phyloP scores from a whole-genome alignment of 64 coral and sea anemone genomes.

The Platygyra sinensis region DNA sequence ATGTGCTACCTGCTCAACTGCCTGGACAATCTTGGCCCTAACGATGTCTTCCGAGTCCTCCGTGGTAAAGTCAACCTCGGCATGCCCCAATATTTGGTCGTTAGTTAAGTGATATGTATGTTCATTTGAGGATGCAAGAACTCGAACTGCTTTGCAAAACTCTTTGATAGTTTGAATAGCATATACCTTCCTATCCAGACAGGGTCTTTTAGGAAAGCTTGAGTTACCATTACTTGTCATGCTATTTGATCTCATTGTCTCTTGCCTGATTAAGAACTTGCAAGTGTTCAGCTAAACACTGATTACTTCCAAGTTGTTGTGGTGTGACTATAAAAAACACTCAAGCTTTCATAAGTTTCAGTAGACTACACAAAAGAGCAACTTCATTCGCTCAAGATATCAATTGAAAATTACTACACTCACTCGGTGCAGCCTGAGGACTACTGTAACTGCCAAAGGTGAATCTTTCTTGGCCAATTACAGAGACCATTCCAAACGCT shows the following conservation, averaged over 20 bases:
- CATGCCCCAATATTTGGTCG: background rate
- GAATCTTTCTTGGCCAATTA: too few species aligned
- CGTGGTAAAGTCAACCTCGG: background rate
- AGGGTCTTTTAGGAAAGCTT: background rate
- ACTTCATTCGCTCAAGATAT: background rate
- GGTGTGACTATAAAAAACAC: background rate
- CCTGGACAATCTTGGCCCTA: background rate
- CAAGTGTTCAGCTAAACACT: background rate
- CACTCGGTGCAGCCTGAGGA: slow-evolving; percentile 1
- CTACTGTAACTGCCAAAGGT: too few species aligned
- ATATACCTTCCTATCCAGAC: too few species aligned
- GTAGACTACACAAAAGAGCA: background rate
- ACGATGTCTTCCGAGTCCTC: background rate
- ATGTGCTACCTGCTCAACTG: background rate
- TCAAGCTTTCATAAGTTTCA: background rate
- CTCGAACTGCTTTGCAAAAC: too few species aligned
- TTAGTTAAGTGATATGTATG: background rate
- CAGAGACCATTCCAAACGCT: too few species aligned
- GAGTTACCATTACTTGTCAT: background rate
- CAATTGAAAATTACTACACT: slow-evolving; percentile 1
- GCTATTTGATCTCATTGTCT: slow-evolving; percentile 21
- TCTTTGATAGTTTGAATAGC: too few species aligned
- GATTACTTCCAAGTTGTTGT: background rate
- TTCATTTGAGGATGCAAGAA: too few species aligned
- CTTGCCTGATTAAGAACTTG: slow-evolving; percentile 8